Percentiles rank a stretch among this genome's conserved stretches.
Conservation (phyloP, 2,797 vertebrate species). For the Myotis vivesi region DNA sequence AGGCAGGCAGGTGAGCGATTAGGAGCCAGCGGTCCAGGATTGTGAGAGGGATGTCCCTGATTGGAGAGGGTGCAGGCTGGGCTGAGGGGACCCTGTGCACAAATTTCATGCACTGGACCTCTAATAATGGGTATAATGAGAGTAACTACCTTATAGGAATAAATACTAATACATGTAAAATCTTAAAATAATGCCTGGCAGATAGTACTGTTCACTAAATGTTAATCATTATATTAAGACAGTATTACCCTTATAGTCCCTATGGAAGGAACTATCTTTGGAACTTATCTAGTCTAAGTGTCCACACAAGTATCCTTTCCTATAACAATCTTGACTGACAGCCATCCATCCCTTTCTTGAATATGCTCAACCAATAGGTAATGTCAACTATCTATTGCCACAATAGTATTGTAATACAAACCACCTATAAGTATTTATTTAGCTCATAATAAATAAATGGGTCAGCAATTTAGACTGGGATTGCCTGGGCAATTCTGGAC, state of each 20-base stretch:
- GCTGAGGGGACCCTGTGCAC: too few species aligned
- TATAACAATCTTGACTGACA: not conserved
- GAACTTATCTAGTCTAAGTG: not conserved
- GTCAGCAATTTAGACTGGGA: not conserved
- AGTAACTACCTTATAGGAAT: not conserved
- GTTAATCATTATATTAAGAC: not conserved
- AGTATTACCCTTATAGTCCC: not conserved
- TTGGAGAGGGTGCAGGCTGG: too few species aligned
- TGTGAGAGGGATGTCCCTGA: too few species aligned
- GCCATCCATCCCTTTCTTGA: not conserved
- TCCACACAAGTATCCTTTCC: not conserved
- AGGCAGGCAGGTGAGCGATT: too few species aligned
- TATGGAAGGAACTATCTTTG: not conserved
- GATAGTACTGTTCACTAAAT: not conserved
- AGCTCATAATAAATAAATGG: slow-evolving; percentile 11
- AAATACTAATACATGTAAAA: not conserved
- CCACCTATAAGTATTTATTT: not conserved
- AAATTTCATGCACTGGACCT: too few species aligned
- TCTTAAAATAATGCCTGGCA: slow-evolving; percentile 17
- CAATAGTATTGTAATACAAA: not conserved
- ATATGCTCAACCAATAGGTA: not conserved
- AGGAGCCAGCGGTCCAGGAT: too few species aligned
- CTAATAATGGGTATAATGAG: not conserved
- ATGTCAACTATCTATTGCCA: not conserved
- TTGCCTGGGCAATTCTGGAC: not conserved